Percentiles rank a stretch among this genome's conserved stretches.
phyloP scores from a whole-genome alignment of 1,140 invertebrate species.

The Aphis gossypii region DNA sequence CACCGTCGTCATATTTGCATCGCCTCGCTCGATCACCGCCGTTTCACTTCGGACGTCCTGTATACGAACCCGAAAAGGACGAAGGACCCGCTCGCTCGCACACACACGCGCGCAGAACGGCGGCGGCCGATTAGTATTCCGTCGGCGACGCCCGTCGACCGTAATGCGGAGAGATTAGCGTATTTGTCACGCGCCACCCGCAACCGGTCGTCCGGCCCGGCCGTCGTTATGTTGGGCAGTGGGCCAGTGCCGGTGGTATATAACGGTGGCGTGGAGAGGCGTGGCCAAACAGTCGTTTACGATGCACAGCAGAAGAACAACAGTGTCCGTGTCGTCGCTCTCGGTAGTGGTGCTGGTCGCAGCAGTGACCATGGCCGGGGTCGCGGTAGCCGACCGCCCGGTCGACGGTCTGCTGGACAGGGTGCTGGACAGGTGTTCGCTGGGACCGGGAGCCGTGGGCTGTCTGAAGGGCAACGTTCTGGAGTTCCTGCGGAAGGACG shows the following conservation, averaged over 20 bases:
- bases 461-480: slow-evolving; percentile 79
- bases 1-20: not conserved
- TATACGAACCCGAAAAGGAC: slow-evolving; percentile 55
- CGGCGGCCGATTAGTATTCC: slow-evolving; percentile 2
- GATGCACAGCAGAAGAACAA: slow-evolving; percentile 26
- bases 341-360: not conserved
- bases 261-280: slow-evolving; percentile 31
- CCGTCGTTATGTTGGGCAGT: slow-evolving; percentile 45
- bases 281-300: slow-evolving; percentile 53
- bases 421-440: slow-evolving; percentile 39
- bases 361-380: not conserved
- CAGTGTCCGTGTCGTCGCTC: slow-evolving; percentile 5
- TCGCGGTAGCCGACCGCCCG: not conserved
- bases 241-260: slow-evolving; percentile 50
- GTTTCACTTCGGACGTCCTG: not conserved
- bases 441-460: slow-evolving; percentile 66
- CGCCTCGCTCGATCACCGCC: not conserved
- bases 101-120: not conserved
- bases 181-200: slow-evolving; percentile 48
- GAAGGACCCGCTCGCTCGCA: not conserved
- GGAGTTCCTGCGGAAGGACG: slow-evolving; percentile 70
- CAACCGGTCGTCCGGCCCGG: not conserved
- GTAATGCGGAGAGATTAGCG: slow-evolving; percentile 52
- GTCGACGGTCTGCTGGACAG: slow-evolving; percentile 40
- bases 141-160: not conserved